Percentiles rank a stretch among this genome's conserved stretches.
Evolutionary conservation across 1,140 invertebrate genomes (phyloP).

Genomic region (Macrocentrus cingulum): DNA sequence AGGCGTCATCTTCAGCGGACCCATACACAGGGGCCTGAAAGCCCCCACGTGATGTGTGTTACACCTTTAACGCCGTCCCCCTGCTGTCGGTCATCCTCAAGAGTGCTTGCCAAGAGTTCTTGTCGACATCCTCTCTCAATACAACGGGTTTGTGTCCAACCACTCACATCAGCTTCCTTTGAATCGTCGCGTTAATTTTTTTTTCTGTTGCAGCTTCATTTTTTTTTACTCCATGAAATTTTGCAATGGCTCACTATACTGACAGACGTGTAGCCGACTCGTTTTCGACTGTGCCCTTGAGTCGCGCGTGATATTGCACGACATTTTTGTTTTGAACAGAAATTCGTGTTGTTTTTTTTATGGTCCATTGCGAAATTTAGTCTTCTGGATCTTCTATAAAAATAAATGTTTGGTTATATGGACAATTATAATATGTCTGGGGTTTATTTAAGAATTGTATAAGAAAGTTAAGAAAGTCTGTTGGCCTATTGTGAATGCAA

Average conservation of each 20-base stretch:
- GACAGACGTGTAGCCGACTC: not conserved
- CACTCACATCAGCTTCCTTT: not conserved
- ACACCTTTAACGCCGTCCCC: not conserved
- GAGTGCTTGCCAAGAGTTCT: not conserved
- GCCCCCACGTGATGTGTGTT: conserved; percentile 16
- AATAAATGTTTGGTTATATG: no score
- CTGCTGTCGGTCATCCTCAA: not conserved
- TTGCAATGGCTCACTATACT: not conserved
- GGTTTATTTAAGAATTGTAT: no score
- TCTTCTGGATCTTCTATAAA: no score
- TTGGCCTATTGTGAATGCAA: no score
- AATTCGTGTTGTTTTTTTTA: no score
- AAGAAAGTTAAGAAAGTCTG: no score
- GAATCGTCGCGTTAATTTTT: not conserved
- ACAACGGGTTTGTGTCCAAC: no score
- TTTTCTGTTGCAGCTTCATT: not conserved
- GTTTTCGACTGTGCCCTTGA: not conserved
- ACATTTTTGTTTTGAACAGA: no score
- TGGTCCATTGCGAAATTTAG: no score
- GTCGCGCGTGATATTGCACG: no score
- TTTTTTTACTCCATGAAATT: not conserved
- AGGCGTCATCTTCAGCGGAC: conserved; percentile 24
- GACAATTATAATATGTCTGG: no score
- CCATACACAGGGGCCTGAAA: not conserved
- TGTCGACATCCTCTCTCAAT: no score